Base-by-base conservation (phyloP, 2,888 invertebrate genomes). In the Vandiemenella viatica region DNA sequence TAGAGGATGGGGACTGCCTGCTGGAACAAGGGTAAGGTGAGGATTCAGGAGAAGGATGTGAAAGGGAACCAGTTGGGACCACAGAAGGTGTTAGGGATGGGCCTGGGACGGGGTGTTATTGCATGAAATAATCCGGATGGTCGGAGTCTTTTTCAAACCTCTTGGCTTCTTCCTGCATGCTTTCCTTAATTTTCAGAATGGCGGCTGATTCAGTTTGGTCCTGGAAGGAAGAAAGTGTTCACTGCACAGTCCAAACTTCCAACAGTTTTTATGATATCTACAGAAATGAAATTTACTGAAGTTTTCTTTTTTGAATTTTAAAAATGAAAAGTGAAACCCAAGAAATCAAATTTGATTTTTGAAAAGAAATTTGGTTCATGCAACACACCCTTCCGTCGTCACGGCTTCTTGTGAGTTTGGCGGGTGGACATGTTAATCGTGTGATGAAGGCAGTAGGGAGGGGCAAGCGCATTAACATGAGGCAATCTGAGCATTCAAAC, bases 141-240 rank as follows among this genome's bases (percentile, higher is more conserved):
- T 92, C 92, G 61, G 90, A 87, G 74, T 92, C 92, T 79, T 92
- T 92, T 73, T 93, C 92, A 75, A 92, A 92, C 74, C 95, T 85
- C 78, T 95, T 96, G 69, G 96, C 96, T 74, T 97, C 97, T 72
- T 97, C 96, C 74, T 97, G 95, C 93, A 98, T 96, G 78, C 92
- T 93, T 75, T 96, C 96, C 79, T 97, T 97, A 71, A 98, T 97
- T 80, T 97, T 97, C 75, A 96, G 80, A 74, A 98, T 98, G 76
- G 96, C 97, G 69, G 95, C 96, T 66, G 93, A 93, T 78, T 96
- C 96, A 67, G 87, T 95, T 77, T 93, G 91, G 77, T 91, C 82
- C 53, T 53, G 53, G 53, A 56, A 56, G 55, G 56, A 53, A 56
- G 56, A 55, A 55, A 55, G 55, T 54, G 54, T 54, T 55, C 55